Conservation (phyloP, 2,888 invertebrate species). For the Tetanocera ferruginea region DNA sequence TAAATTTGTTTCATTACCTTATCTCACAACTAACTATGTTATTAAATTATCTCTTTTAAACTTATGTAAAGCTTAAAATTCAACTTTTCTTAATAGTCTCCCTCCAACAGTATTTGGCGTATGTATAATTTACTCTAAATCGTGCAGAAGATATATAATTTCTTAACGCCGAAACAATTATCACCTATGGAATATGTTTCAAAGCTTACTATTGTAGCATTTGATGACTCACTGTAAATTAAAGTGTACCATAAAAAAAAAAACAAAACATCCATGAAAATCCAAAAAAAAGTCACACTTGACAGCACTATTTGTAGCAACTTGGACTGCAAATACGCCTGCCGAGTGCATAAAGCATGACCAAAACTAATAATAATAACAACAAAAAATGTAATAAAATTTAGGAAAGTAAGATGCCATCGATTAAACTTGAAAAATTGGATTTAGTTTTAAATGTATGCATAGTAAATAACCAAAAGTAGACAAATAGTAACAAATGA, state of each 20-base stretch:
- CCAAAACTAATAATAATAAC: slow-evolving; percentile 11
- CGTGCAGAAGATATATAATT: not conserved
- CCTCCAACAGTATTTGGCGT: no score
- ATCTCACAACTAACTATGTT: no score
- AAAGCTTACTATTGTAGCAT: not conserved
- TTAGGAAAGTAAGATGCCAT: not conserved
- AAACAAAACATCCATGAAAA: not conserved
- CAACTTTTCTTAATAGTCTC: no score
- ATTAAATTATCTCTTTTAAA: no score
- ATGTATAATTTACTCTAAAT: no score
- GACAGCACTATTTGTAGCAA: slow-evolving; percentile 5
- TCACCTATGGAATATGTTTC: slow-evolving; percentile 6
- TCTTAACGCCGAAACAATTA: slow-evolving; percentile 14
- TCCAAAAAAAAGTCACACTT: slow-evolving; percentile 12
- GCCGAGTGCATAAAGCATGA: slow-evolving; percentile 21
- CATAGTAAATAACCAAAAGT: not conserved
- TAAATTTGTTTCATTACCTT: no score
- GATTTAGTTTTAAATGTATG: not conserved
- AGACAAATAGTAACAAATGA: not conserved
- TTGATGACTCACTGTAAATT: slow-evolving; percentile 6
- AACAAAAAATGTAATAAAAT: slow-evolving; percentile 2
- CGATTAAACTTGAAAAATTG: not conserved
- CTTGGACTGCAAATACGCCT: slow-evolving; percentile 12
- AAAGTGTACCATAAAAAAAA: not conserved
- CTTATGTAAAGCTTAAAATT: no score